Conservation (phyloP, 2,797 vertebrate genomes). For the Psittacula echo region DNA sequence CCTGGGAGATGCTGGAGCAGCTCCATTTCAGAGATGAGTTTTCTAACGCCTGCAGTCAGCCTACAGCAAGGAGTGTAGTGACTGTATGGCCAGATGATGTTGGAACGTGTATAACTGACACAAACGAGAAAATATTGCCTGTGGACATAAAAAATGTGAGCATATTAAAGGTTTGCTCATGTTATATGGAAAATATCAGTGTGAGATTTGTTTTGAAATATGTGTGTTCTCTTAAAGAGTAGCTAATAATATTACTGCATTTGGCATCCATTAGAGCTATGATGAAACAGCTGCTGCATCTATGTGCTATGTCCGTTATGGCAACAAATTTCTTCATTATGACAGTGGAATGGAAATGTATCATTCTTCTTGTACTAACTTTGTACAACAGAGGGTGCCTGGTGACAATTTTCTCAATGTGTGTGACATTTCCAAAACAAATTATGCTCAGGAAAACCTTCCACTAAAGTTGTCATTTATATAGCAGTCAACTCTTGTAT, state of each 20-base stretch:
- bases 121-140: slow-evolving; percentile 8
- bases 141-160: neutral
- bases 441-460: slow-evolving; percentile 62
- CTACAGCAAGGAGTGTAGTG: neutral
- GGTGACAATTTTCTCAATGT: slow-evolving; percentile 72
- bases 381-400: slow-evolving; percentile 75
- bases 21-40: slow-evolving; percentile 8
- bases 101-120: neutral
- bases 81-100: neutral
- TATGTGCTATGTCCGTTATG: slow-evolving; percentile 68
- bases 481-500: slow-evolving; percentile 55
- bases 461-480: slow-evolving; percentile 32
- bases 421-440: slow-evolving; percentile 70
- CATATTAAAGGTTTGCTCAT: neutral
- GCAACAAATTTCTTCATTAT: slow-evolving; percentile 72
- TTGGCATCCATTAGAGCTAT: slow-evolving; percentile 55
- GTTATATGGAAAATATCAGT: neutral
- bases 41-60: neutral
- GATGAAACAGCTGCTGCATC: slow-evolving; percentile 72
- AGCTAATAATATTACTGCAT: slow-evolving; percentile 45
- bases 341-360: slow-evolving; percentile 77
- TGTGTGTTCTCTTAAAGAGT: neutral
- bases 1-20: neutral
- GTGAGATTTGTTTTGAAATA: slow-evolving; percentile 55
- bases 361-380: slow-evolving; percentile 72